These are phyloP conservation scores for Helicoverpa armigera DNA, from an alignment of 1,140 invertebrate species.

Conservation along the genomic window DNA sequence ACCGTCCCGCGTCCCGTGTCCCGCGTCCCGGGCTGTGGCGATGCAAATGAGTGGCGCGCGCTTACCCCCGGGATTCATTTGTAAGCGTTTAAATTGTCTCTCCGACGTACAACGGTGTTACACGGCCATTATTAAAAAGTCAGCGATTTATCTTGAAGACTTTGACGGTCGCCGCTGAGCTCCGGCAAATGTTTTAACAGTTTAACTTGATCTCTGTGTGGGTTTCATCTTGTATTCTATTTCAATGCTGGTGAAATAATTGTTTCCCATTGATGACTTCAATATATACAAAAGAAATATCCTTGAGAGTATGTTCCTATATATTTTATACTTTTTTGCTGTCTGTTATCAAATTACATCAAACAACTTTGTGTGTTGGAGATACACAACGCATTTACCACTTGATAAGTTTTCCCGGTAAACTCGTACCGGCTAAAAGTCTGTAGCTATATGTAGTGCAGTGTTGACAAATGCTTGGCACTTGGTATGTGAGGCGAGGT, in stretches of 20 bases:
- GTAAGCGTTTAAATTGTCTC: conserved; percentile 44
- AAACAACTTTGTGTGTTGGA: no score
- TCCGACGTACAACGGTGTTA: not conserved
- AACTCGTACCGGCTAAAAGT: not conserved
- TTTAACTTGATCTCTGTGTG: not conserved
- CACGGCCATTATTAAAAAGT: conserved; percentile 40
- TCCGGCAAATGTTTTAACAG: not conserved
- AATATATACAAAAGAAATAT: no score
- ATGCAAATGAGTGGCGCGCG: conserved; percentile 32
- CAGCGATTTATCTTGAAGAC: conserved; percentile 14
- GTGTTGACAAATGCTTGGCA: not conserved
- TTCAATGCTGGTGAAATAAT: no score
- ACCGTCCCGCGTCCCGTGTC: not conserved
- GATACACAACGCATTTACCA: no score
- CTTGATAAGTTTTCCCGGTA: no score
- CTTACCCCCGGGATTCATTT: conserved; percentile 28
- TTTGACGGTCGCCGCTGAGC: not conserved
- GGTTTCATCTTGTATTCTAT: not conserved
- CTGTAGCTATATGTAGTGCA: not conserved
- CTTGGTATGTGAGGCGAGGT: not conserved
- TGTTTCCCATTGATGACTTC: no score
- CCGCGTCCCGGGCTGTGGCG: not conserved
- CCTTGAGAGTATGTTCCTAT: no score
- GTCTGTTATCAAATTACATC: no score
- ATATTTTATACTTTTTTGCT: no score